A percentile compares a stretch with the other conserved stretches of the same genome.
phyloP scores from a whole-genome alignment of 1,140 invertebrate species.

The Pogonomyrmex barbatus region DNA sequence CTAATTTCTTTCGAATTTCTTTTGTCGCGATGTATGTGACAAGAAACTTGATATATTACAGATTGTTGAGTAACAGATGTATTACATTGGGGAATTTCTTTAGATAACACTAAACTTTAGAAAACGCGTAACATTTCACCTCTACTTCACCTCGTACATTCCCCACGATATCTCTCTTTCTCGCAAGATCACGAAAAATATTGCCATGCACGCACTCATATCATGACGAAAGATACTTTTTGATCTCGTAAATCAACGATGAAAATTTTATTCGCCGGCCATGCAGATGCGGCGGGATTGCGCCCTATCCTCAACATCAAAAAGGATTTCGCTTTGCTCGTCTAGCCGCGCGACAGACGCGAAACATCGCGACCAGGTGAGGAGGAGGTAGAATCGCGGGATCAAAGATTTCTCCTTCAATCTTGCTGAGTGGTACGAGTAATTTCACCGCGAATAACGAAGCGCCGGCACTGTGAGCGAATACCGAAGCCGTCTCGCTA shows the following conservation, averaged over 20 bases:
- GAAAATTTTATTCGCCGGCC: constrained; percentile 39
- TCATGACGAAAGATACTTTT: constrained; percentile 14
- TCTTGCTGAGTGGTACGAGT: constrained; percentile 46
- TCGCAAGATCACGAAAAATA: background rate
- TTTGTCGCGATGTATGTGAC: background rate
- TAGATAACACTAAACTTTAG: background rate
- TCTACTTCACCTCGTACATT: background rate
- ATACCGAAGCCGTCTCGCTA: background rate
- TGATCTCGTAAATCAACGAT: constrained; percentile 42
- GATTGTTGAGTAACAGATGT: background rate
- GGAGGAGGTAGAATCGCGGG: background rate
- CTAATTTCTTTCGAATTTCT: background rate
- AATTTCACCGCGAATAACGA: constrained; percentile 42
- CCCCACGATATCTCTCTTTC: background rate
- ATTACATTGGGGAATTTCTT: background rate
- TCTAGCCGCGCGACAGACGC: background rate
- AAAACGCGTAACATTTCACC: background rate
- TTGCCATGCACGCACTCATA: background rate
- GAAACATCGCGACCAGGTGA: constrained; percentile 34
- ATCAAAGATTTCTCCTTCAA: constrained; percentile 65
- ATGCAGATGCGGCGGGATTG: constrained; percentile 31
- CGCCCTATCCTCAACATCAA: background rate
- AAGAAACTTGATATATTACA: background rate
- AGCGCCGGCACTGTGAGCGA: background rate
- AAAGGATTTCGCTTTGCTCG: background rate